Evolutionary conservation across 2,888 invertebrate genomes (phyloP), one percentile per base, ranked within the genome.

Genomic region (Camponotus fellah): DNA sequence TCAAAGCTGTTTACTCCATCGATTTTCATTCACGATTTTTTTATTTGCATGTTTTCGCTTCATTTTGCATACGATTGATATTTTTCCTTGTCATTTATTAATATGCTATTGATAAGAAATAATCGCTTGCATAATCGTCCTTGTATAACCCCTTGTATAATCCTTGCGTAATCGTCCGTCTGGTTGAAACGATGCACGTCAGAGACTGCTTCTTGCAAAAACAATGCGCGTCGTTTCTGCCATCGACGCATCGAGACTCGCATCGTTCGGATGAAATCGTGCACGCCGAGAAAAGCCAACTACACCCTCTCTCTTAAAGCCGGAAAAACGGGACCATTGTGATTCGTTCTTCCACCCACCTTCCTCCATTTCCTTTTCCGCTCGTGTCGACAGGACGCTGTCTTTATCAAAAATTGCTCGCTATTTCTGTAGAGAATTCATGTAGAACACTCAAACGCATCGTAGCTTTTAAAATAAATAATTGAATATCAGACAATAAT

Each of bases 281-380:
- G 79, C 83, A 82, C 85, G 79, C 62, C 82, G 79, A 80, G 84
- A 84, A 86, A 90, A 89, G 82, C 84, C 86, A 86, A 53, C 85
- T 77, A 69, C 85, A 75, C 85, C 66, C 83, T 77, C 89, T 85
- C 83, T 79, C 86, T 89, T 86, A 60, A 80, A 72, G 76, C 58
- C 60, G 75, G 71, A 80, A 83, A 86, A 88, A 85, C 80, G 75
- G 69, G 58, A 83, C 87, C 82, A 90, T 90, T 90, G 90, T 90
- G 75, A 68, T 77, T 69, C 76, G 68, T 82, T 76, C 77, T 56
- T 83, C 77, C 62, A 49, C 49, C 69, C 46, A 62, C 34, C 84
- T 60, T 64, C 62, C 69, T 77, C 65, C 69, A 58, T 80, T 84
- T 84, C 83, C 83, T 83, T 84, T 82, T 81, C 75, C 80, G 56